Conservation (phyloP, 2,113 vertebrate species). For the Kryptolebias marmoratus region DNA sequence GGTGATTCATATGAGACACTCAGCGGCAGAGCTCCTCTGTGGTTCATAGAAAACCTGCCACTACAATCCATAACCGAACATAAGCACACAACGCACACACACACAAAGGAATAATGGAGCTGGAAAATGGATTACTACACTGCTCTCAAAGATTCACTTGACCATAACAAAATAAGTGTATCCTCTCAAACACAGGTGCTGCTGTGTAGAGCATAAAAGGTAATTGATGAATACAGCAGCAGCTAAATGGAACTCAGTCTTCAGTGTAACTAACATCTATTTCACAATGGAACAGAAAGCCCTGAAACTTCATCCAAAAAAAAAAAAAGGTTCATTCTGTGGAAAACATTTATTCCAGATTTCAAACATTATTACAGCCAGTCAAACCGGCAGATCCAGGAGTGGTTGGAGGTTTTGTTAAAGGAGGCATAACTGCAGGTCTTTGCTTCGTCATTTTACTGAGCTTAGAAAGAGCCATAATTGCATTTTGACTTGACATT, state of each 20-base stretch:
- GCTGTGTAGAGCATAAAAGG: conserved; percentile 23
- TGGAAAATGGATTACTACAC: conserved; percentile 58
- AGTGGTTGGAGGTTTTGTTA: no score
- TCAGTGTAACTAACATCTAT: background rate
- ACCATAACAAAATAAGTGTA: conserved; percentile 47
- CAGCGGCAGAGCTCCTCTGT: conserved; percentile 50
- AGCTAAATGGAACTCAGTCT: background rate
- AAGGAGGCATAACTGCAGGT: no score
- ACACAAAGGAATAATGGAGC: conserved; percentile 41
- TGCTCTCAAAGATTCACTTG: conserved; percentile 48
- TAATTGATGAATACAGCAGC: conserved; percentile 39
- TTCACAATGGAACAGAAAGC: background rate
- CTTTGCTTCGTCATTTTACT: no score
- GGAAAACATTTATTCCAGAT: no score
- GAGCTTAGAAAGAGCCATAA: no score
- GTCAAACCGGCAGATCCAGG: no score
- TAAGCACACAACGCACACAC: conserved; percentile 40
- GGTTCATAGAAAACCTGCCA: conserved; percentile 63
- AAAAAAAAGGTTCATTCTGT: background rate
- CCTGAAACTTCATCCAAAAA: background rate
- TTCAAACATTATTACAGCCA: no score
- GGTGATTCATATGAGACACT: conserved; percentile 71
- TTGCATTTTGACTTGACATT: no score
- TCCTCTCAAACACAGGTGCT: conserved; percentile 10
- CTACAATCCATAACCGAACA: conserved; percentile 47